These are phyloP conservation scores for Ephestia elutella DNA, from an alignment of 1,140 invertebrate species.

Conservation along the genomic window DNA sequence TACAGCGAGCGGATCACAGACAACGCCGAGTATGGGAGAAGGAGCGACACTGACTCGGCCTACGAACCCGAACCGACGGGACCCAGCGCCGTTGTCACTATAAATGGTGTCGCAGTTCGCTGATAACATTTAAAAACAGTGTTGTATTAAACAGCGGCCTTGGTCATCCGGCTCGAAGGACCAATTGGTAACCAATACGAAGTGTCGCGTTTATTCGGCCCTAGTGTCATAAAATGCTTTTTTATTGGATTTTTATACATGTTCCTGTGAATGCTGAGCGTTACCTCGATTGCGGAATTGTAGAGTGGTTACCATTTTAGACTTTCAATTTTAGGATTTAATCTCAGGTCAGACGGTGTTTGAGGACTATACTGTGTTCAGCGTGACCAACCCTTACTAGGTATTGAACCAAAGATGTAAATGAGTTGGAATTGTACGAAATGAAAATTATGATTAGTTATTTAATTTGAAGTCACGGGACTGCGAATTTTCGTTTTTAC, in stretches of 20 bases:
- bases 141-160: neutral
- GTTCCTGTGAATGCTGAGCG: conserved; percentile 14
- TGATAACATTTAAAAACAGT: conserved; percentile 24
- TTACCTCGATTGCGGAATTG: conserved; percentile 14
- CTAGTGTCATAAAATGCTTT: conserved; percentile 20
- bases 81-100: conserved; percentile 62
- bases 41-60: conserved; percentile 74
- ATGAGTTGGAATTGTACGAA: conserved; percentile 59
- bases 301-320: conserved; percentile 38
- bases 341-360: conserved; percentile 1
- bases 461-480: conserved; percentile 23
- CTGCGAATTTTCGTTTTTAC: conserved; percentile 6
- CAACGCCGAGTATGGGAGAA: conserved; percentile 61
- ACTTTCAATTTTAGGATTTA: conserved; percentile 15
- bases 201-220: conserved; percentile 3
- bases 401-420: conserved; percentile 71
- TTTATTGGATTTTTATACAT: conserved; percentile 9
- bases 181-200: conserved; percentile 18
- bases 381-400: conserved; percentile 60
- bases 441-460: conserved; percentile 36
- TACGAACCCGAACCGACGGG: conserved; percentile 66
- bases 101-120: conserved; percentile 70
- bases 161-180: conserved; percentile 20
- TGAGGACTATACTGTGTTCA: conserved; percentile 24
- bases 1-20: conserved; percentile 73